These are phyloP conservation scores for Margaritifera margaritifera DNA, from an alignment of 2,888 invertebrate genomes.

Conservation along the genomic window DNA sequence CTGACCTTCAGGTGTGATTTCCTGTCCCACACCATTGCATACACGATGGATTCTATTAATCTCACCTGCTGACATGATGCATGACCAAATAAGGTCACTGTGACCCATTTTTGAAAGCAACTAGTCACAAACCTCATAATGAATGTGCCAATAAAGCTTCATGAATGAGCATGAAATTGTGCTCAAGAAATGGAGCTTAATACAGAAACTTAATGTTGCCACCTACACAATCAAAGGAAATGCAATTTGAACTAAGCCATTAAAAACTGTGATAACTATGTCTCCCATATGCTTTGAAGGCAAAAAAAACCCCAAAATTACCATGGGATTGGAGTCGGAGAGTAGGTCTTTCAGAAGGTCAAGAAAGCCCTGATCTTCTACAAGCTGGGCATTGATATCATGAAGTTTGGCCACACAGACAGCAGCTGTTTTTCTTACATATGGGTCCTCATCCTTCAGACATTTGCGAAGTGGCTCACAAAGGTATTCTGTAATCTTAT, in stretches of 20 bases:
- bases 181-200: too few relatives aligned
- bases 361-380: conserved; percentile 93
- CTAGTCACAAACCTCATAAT: too few relatives aligned
- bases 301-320: conserved; percentile 56
- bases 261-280: not conserved
- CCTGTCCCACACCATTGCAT: too few relatives aligned
- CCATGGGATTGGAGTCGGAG: conserved; percentile 99
- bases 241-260: not conserved
- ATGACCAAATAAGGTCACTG: too few relatives aligned
- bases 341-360: conserved; percentile 96
- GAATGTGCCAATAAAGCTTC: too few relatives aligned
- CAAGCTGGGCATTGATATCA: conserved; percentile 87
- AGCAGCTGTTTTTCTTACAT: conserved; percentile 94
- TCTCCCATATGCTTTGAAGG: not conserved
- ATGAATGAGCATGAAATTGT: too few relatives aligned
- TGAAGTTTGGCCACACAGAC: conserved; percentile 99
- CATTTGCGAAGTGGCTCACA: conserved; percentile 95
- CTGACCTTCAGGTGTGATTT: too few relatives aligned
- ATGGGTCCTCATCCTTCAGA: conserved; percentile 75
- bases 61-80: too few relatives aligned
- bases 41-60: too few relatives aligned
- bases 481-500: conserved; percentile 99
- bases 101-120: too few relatives aligned
- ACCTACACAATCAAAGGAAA: too few relatives aligned
- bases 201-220: too few relatives aligned